Evolutionary conservation across 2,113 vertebrate genomes (phyloP).

Genomic region (Salvelinus fontinalis): DNA sequence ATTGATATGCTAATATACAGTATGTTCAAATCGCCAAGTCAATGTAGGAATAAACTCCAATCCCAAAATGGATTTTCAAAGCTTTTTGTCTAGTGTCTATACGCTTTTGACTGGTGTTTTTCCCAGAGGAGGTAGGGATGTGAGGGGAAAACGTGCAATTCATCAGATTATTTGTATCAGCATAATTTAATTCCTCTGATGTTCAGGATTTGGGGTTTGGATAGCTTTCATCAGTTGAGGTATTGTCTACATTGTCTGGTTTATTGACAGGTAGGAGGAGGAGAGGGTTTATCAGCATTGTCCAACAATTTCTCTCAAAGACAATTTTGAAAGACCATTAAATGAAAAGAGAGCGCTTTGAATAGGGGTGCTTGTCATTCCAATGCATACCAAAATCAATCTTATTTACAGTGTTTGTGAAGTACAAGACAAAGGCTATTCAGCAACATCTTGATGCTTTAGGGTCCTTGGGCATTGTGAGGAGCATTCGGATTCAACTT

Average conservation of each 20-base stretch:
- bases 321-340: not conserved
- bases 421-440: not conserved
- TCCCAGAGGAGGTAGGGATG: not conserved
- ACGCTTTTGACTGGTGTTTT: not conserved
- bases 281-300: not conserved
- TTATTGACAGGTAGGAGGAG: not conserved
- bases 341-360: too few species aligned
- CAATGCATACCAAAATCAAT: too few species aligned
- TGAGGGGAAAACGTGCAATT: not conserved
- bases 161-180: not conserved
- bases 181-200: not conserved
- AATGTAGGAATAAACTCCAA: not conserved
- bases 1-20: constrained; percentile 3
- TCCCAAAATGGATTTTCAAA: not conserved
- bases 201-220: not conserved
- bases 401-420: not conserved
- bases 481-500: not conserved
- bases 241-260: not conserved
- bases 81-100: not conserved
- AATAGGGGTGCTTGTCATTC: too few species aligned
- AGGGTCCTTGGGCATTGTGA: not conserved
- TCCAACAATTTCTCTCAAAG: not conserved
- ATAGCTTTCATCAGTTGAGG: not conserved
- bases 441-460: not conserved
- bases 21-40: not conserved